Percentiles rank a stretch among this genome's conserved stretches.
Conservation (phyloP, 2,113 vertebrate genomes). For the Corythornis cristatus region DNA sequence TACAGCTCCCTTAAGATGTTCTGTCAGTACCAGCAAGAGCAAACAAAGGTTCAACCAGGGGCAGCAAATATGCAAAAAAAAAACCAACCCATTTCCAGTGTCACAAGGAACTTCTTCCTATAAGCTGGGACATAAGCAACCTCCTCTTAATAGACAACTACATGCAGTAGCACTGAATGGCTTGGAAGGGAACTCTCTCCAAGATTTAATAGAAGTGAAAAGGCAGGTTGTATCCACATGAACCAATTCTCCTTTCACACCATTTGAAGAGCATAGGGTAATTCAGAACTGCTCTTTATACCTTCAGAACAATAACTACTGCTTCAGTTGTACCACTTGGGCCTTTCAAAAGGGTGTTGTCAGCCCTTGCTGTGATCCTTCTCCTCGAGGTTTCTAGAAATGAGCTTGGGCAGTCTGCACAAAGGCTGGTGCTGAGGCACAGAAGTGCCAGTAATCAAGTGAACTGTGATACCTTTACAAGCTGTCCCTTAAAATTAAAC, state of each 20-base stretch:
- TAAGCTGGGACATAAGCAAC: neutral
- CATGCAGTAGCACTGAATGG: neutral
- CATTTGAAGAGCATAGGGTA: neutral
- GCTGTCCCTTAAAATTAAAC: neutral
- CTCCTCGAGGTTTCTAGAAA: neutral
- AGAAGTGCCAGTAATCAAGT: neutral
- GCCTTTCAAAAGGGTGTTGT: neutral
- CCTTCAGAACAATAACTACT: neutral
- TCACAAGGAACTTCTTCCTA: neutral
- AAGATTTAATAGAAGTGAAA: fast-evolving
- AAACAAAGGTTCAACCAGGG: neutral
- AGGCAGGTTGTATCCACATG: neutral
- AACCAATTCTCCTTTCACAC: neutral
- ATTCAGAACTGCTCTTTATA: neutral
- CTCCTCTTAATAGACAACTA: neutral
- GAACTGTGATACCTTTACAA: fast-evolving
- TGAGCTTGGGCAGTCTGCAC: neutral
- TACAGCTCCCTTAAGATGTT: neutral
- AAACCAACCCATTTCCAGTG: neutral
- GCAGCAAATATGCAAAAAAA: neutral
- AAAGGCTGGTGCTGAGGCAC: neutral
- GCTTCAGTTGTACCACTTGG: neutral
- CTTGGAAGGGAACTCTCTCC: neutral
- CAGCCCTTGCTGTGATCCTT: neutral
- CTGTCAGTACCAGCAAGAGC: neutral